phyloP scores from a whole-genome alignment of 2,113 vertebrate genomes.

The Chaetops frenatus region DNA sequence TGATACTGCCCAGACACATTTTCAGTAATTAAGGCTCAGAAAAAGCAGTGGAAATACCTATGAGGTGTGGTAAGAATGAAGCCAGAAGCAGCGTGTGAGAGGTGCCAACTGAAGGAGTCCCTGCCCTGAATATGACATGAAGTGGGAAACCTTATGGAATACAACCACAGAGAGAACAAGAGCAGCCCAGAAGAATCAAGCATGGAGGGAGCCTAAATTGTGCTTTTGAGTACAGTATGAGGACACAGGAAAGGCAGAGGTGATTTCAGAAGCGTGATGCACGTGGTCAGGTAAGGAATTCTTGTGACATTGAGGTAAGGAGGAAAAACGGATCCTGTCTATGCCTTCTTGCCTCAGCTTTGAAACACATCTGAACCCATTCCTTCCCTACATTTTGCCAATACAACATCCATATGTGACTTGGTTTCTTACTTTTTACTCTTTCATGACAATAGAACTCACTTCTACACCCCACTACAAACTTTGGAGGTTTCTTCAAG shows the following conservation, averaged over 20 bases:
- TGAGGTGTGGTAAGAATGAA: conserved; percentile 23
- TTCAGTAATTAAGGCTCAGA: background rate
- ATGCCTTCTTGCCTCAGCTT: background rate
- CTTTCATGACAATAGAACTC: background rate
- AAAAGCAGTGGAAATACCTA: conserved; percentile 38
- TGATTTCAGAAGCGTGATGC: background rate
- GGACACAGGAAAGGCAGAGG: background rate
- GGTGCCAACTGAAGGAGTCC: background rate
- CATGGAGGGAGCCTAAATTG: background rate
- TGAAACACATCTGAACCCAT: background rate
- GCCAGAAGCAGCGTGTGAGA: background rate
- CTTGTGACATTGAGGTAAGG: background rate
- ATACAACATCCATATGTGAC: background rate
- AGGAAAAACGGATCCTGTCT: background rate
- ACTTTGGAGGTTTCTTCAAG: background rate
- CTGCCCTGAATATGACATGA: accelerated
- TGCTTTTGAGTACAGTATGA: accelerated
- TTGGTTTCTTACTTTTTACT: background rate
- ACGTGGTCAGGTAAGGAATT: background rate
- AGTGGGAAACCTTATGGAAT: background rate
- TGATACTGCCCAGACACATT: conserved; percentile 40
- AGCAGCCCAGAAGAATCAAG: background rate
- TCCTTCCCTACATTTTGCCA: background rate
- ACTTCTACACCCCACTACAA: background rate
- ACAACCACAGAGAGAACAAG: background rate